Percentiles rank a stretch among this genome's conserved stretches.
These are phyloP conservation scores for Pseudomyrmex pallidus DNA, from an alignment of 1,140 invertebrate genomes.

Conservation along the genomic window DNA sequence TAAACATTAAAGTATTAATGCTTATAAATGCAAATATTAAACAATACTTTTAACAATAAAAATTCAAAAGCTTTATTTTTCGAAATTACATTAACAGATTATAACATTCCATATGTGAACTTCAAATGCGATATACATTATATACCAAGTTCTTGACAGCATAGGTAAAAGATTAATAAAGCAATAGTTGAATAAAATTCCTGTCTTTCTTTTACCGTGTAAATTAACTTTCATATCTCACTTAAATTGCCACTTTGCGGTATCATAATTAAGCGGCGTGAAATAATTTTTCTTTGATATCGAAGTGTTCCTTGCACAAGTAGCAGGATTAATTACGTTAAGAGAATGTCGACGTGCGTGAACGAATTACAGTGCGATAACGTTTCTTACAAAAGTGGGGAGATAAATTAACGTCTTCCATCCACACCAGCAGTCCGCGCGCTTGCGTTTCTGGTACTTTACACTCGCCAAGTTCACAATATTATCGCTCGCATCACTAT, in stretches of 20 bases:
- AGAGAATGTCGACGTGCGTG: conserved; percentile 54
- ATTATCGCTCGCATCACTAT: conserved; percentile 53
- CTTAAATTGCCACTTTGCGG: conserved; percentile 18
- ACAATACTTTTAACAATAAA: background rate
- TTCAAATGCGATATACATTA: background rate
- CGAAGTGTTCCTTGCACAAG: conserved; percentile 34
- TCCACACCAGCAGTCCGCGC: conserved; percentile 37
- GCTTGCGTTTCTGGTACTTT: conserved; percentile 52
- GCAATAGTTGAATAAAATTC: conserved; percentile 35
- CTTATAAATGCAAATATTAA: background rate
- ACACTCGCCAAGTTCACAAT: conserved; percentile 57
- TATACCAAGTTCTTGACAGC: conserved; percentile 3
- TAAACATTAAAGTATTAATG: background rate
- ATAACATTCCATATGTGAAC: background rate
- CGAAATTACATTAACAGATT: too few species aligned
- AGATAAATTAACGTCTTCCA: conserved; percentile 59
- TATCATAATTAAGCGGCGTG: conserved; percentile 36
- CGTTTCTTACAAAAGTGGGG: conserved; percentile 56
- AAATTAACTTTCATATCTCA: conserved; percentile 27
- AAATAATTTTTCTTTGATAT: conserved; percentile 52
- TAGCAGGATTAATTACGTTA: conserved; percentile 51
- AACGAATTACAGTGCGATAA: conserved; percentile 57
- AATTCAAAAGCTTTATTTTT: too few species aligned
- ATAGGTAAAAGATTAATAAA: conserved; percentile 13
- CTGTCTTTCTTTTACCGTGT: background rate